Conservation (phyloP, 2,797 vertebrate species). For the Urocyon cinereoargenteus region DNA sequence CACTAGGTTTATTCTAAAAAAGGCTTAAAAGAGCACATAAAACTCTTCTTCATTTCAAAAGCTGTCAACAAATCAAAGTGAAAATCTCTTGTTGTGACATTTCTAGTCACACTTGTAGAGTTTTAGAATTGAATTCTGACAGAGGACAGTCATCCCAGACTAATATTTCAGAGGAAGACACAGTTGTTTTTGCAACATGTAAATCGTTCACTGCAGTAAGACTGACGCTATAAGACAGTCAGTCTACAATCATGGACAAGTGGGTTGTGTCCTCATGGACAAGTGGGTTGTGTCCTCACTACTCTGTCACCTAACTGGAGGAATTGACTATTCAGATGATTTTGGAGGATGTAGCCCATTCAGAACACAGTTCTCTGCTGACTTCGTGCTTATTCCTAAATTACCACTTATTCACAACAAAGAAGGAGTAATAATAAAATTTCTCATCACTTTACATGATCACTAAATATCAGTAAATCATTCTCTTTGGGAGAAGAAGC, state of each 20-base stretch:
- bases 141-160: background rate
- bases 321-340: background rate
- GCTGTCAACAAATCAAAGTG: background rate
- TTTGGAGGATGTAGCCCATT: background rate
- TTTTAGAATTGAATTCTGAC: background rate
- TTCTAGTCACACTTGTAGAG: background rate
- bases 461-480: background rate
- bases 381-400: background rate
- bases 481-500: background rate
- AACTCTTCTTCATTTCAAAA: background rate
- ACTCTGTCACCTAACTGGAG: background rate
- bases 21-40: background rate
- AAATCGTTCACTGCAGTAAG: background rate
- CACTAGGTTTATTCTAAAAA: conserved; percentile 49
- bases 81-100: background rate
- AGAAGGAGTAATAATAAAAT: background rate
- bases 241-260: rapidly evolving
- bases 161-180: background rate
- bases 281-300: background rate
- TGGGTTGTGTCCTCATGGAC: background rate
- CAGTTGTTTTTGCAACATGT: background rate
- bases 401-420: background rate
- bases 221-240: background rate
- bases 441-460: background rate
- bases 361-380: background rate